phyloP scores from a whole-genome alignment of 2,888 invertebrate species.

The Trichacis sp. region DNA sequence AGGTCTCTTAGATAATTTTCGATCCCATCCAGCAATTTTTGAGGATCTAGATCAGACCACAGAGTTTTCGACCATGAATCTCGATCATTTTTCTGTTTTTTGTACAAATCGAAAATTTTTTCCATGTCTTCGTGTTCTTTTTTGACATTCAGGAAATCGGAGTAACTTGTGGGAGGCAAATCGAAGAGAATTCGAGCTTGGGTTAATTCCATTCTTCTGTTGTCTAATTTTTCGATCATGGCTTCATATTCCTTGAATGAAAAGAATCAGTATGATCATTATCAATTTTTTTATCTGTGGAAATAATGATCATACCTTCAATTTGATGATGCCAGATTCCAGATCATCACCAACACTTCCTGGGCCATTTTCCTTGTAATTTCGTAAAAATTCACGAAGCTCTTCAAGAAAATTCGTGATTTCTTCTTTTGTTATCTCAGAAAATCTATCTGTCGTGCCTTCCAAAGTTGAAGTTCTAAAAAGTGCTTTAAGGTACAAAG shows the following conservation, averaged over 20 bases:
- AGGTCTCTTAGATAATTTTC: conserved; percentile 86
- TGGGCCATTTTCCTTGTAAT: conserved; percentile 83
- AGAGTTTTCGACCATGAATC: conserved; percentile 88
- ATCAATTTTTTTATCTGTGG: no score
- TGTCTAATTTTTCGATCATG: conserved; percentile 78
- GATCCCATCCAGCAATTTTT: conserved; percentile 85
- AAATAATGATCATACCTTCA: no score
- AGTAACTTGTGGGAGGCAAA: conserved; percentile 86
- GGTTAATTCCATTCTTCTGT: conserved; percentile 74
- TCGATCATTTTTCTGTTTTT: conserved; percentile 80
- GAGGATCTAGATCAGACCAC: conserved; percentile 89
- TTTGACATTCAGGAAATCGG: conserved; percentile 77
- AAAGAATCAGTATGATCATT: no score
- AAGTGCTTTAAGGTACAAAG: conserved; percentile 77
- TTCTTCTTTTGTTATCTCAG: conserved; percentile 82
- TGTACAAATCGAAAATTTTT: conserved; percentile 81
- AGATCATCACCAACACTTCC: conserved; percentile 83
- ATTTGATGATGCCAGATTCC: conserved; percentile 78
- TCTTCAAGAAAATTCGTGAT: conserved; percentile 77
- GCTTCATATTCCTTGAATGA: conserved; percentile 72
- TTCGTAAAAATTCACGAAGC: conserved; percentile 76
- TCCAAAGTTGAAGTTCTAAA: conserved; percentile 79
- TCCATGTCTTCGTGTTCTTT: conserved; percentile 78
- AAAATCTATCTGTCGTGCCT: conserved; percentile 88
- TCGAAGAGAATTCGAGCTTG: conserved; percentile 90